Percentiles rank a stretch among this genome's conserved stretches.
Evolutionary conservation across 2,797 vertebrate genomes (phyloP).

Genomic region (Tinamus major): DNA sequence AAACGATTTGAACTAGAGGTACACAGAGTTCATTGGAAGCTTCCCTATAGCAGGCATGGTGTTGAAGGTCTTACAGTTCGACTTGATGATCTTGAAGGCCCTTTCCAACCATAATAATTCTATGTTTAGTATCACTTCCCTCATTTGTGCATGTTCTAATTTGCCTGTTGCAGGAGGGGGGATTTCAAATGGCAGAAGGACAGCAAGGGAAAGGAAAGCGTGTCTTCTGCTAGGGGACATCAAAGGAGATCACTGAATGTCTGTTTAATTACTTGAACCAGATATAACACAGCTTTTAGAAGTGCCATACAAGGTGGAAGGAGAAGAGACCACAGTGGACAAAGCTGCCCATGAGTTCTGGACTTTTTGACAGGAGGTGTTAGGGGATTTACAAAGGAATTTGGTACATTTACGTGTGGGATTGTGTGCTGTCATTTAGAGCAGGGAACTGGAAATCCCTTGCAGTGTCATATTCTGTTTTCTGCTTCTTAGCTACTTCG

Average conservation of each 20-base stretch:
- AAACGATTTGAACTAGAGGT: background rate
- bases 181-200: background rate
- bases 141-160: background rate
- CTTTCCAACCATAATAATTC: too few species aligned
- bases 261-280: background rate
- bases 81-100: too few species aligned
- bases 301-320: background rate
- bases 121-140: background rate
- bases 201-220: background rate
- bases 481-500: background rate
- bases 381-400: background rate
- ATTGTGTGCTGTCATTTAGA: background rate
- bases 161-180: background rate
- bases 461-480: background rate
- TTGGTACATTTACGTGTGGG: background rate
- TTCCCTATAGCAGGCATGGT: background rate
- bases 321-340: background rate
- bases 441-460: rapidly evolving
- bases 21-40: background rate
- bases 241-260: background rate
- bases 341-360: background rate
- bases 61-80: too few species aligned
- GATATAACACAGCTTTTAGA: background rate
- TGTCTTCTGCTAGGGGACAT: background rate
- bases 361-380: background rate